Evolutionary conservation across 2,113 vertebrate species (phyloP).

Genomic region (Otocyon megalotis): DNA sequence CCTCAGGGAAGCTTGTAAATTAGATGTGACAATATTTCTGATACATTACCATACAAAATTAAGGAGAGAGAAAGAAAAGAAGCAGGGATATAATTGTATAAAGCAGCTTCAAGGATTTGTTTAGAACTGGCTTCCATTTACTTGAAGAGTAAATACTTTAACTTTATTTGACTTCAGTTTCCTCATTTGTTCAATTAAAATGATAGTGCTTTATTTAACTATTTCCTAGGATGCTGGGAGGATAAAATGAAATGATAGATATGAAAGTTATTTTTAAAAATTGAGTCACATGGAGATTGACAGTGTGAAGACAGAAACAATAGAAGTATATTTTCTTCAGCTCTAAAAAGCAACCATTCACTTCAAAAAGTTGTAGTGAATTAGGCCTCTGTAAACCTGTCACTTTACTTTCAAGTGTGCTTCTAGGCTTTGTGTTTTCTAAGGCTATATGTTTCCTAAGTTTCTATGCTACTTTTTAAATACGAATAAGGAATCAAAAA

Average conservation of each 20-base stretch:
- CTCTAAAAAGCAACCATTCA: not conserved
- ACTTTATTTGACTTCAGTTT: not conserved
- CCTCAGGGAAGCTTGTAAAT: conserved; percentile 71
- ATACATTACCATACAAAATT: conserved; percentile 65
- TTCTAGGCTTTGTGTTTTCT: not conserved
- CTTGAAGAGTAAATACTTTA: not conserved
- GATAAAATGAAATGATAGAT: conserved; percentile 8
- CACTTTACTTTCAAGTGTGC: not conserved
- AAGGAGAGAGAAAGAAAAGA: conserved; percentile 43
- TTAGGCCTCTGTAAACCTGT: not conserved
- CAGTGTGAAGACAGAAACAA: not conserved
- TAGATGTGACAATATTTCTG: conserved; percentile 65
- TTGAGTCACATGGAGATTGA: not conserved
- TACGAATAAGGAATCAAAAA: not conserved
- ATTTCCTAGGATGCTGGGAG: not conserved
- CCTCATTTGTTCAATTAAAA: not conserved
- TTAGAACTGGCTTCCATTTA: not conserved
- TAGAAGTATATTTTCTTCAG: not conserved
- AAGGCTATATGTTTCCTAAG: not conserved
- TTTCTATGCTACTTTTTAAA: not conserved
- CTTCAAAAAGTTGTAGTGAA: not conserved
- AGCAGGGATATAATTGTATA: not conserved
- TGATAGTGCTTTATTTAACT: not conserved
- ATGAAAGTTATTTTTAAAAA: not conserved
- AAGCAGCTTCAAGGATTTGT: not conserved